Percentiles rank a stretch among this genome's conserved stretches.
Evolutionary conservation across 92 coral and sea anemone genomes (phyloP).

Genomic region (Bergia puertoricense): DNA sequence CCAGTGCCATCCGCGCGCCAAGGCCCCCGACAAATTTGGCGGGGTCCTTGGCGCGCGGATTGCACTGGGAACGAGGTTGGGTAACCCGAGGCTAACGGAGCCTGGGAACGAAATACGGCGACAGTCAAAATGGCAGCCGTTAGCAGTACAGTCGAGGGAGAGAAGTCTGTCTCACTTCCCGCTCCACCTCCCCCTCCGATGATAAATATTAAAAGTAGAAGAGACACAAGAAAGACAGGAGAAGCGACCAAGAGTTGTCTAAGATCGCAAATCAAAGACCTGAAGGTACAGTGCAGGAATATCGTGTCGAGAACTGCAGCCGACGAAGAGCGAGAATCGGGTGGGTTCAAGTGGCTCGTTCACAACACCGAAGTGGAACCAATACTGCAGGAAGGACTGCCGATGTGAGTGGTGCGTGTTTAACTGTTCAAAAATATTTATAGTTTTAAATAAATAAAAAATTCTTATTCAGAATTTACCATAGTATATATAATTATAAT

Average conservation of each 20-base stretch:
- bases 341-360: slow-evolving; percentile 64
- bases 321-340: not conserved
- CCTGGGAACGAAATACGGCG: not conserved
- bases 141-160: not conserved
- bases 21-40: too few species aligned
- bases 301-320: slow-evolving; percentile 22
- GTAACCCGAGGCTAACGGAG: not conserved
- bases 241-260: slow-evolving; percentile 50
- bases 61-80: not conserved
- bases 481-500: too few species aligned
- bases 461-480: too few species aligned
- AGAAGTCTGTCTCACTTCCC: slow-evolving; percentile 22
- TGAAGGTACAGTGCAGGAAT: slow-evolving; percentile 50
- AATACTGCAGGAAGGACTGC: slow-evolving; percentile 70
- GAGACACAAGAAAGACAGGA: slow-evolving; percentile 5
- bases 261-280: slow-evolving; percentile 49
- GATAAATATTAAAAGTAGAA: slow-evolving; percentile 19
- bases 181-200: slow-evolving; percentile 57
- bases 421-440: not conserved
- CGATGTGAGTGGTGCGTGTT: slow-evolving; percentile 51
- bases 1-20: not conserved
- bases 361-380: slow-evolving; percentile 63
- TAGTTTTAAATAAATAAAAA: too few species aligned
- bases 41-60: too few species aligned
- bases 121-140: not conserved